Percentiles rank a stretch among this genome's conserved stretches.
Conservation (phyloP, 2,797 vertebrate genomes). For the Hyperoplus lanceolatus region DNA sequence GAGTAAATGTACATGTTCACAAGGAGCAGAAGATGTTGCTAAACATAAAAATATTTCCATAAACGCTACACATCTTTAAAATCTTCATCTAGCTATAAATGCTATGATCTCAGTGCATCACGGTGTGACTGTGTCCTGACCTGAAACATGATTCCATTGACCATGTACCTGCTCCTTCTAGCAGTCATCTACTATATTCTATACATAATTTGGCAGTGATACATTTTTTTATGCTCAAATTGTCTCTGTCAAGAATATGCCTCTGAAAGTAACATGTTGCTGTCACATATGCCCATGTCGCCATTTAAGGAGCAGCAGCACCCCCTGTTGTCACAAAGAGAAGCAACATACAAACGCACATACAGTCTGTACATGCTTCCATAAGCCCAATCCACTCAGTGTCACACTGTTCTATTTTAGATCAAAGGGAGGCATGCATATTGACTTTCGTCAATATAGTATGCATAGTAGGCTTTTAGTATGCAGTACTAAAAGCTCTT, state of each 20-base stretch:
- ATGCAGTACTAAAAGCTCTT: neutral
- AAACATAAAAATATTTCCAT: no score
- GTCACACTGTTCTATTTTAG: slow-evolving; percentile 21
- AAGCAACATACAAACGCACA: slow-evolving; percentile 9
- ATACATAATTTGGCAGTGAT: neutral
- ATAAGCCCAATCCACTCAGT: neutral
- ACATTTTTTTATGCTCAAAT: neutral
- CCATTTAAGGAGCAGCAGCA: slow-evolving; percentile 41
- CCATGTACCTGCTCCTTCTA: neutral
- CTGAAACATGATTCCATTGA: slow-evolving; percentile 4
- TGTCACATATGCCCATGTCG: neutral
- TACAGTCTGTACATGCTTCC: neutral
- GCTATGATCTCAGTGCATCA: slow-evolving; percentile 8
- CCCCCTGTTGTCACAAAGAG: slow-evolving; percentile 60
- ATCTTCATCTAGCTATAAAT: slow-evolving; percentile 5
- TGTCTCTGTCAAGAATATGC: neutral
- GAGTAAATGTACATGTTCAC: neutral
- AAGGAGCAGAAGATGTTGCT: neutral
- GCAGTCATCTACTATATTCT: no score
- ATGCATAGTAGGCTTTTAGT: slow-evolving; percentile 15
- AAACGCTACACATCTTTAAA: neutral
- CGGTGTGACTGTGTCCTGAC: neutral
- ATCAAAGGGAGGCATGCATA: slow-evolving; percentile 15
- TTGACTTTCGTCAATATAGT: neutral
- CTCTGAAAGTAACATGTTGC: neutral